phyloP scores from a whole-genome alignment of 2,888 invertebrate species.

The Drosophila macrospina region DNA sequence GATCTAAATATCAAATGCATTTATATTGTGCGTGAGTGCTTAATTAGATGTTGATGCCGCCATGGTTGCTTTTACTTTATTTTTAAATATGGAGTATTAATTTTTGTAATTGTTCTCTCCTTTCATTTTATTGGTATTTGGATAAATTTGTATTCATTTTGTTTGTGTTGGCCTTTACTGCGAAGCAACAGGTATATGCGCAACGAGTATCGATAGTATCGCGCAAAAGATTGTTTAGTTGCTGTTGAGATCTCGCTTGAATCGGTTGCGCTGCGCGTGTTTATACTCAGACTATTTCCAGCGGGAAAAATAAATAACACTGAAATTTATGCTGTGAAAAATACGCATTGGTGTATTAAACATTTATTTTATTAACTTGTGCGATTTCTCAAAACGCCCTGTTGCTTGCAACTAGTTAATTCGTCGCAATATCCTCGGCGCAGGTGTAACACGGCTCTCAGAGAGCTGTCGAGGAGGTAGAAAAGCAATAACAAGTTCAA shows the following conservation, averaged over 20 bases:
- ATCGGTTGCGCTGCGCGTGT: slow-evolving; percentile 58
- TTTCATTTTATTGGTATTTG: not conserved
- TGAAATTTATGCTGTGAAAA: slow-evolving; percentile 1
- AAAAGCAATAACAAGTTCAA: slow-evolving; percentile 69
- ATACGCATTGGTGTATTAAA: slow-evolving; percentile 15
- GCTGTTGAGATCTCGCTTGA: slow-evolving; percentile 56
- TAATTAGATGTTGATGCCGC: slow-evolving; percentile 21
- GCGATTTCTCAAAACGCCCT: slow-evolving; percentile 6
- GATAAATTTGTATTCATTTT: slow-evolving; percentile 1
- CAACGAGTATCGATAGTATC: slow-evolving; percentile 44
- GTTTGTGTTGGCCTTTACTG: slow-evolving; percentile 2
- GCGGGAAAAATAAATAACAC: slow-evolving; percentile 61
- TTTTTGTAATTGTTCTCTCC: not conserved
- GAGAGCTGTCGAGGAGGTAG: slow-evolving; percentile 31
- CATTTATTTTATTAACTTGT: slow-evolving; percentile 13
- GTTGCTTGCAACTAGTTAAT: slow-evolving; percentile 16
- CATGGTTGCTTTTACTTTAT: slow-evolving; percentile 7
- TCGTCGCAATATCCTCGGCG: slow-evolving; percentile 30
- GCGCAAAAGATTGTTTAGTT: slow-evolving; percentile 52
- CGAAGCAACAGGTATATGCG: slow-evolving; percentile 51
- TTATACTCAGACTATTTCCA: slow-evolving; percentile 36
- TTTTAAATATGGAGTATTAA: not conserved
- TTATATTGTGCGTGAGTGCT: slow-evolving; percentile 38
- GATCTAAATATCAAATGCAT: not conserved
- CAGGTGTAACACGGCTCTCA: slow-evolving; percentile 54